phyloP scores from a whole-genome alignment of 2,113 vertebrate genomes.

The Recurvirostra avosetta region DNA sequence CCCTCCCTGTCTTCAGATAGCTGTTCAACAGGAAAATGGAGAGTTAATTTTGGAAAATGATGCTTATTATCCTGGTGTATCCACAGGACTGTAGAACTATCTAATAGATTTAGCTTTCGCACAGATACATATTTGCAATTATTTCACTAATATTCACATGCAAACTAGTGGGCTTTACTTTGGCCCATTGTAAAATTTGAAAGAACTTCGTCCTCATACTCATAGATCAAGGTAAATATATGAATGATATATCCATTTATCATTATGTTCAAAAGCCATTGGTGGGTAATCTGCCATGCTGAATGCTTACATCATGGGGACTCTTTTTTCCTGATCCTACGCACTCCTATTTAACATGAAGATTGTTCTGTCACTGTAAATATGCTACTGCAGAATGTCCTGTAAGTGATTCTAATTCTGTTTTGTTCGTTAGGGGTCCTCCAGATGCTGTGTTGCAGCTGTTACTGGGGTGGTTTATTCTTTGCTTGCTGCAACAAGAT shows the following conservation, averaged over 20 bases:
- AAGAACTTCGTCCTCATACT: neutral
- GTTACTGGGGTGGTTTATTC: neutral
- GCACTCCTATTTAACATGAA: neutral
- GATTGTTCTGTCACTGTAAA: neutral
- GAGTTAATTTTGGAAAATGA: neutral
- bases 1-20: neutral
- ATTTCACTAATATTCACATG: neutral
- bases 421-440: neutral
- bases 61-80: neutral
- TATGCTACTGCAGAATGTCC: neutral
- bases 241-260: neutral
- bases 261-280: neutral
- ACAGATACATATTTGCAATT: neutral
- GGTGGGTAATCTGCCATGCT: rapidly evolving
- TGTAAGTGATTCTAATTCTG: neutral
- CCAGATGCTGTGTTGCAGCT: neutral
- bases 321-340: neutral
- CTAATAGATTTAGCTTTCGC: neutral
- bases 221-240: neutral
- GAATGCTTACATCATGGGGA: neutral
- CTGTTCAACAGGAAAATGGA: neutral
- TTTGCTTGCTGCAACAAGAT: neutral
- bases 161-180: neutral
- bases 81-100: neutral
- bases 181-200: neutral